These are phyloP conservation scores for Dichetophora obliterata DNA, from an alignment of 2,888 invertebrate species.

Conservation along the genomic window DNA sequence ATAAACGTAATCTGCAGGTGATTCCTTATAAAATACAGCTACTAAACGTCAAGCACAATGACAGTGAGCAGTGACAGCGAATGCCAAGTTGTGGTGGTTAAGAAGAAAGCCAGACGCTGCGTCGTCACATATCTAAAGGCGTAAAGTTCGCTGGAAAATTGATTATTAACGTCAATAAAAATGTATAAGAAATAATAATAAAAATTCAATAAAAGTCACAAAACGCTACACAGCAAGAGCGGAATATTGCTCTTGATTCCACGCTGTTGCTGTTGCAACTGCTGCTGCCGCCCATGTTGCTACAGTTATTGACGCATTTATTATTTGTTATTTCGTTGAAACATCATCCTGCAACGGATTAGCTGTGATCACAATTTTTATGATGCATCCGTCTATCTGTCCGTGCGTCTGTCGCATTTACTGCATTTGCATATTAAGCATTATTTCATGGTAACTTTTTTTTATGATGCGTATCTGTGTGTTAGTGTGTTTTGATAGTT, in stretches of 20 bases:
- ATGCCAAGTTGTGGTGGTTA: background rate
- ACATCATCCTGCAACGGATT: slow-evolving; percentile 6
- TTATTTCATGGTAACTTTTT: slow-evolving; percentile 13
- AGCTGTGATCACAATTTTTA: slow-evolving; percentile 11
- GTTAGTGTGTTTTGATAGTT: slow-evolving; percentile 37
- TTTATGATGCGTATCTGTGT: slow-evolving; percentile 17
- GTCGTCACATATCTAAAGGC: background rate
- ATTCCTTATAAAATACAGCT: slow-evolving; percentile 63
- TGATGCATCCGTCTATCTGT: background rate
- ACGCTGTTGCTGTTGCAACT: slow-evolving; percentile 11
- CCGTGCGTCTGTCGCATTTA: background rate
- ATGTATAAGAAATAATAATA: background rate
- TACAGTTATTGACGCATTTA: slow-evolving; percentile 31
- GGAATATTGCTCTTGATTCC: too few relatives aligned
- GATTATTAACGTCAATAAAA: slow-evolving; percentile 39
- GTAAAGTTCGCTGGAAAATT: slow-evolving; percentile 45
- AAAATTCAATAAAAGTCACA: background rate
- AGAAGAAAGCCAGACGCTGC: background rate
- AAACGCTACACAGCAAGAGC: background rate
- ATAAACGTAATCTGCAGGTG: slow-evolving; percentile 63
- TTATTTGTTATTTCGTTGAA: slow-evolving; percentile 18
- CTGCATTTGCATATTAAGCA: slow-evolving; percentile 16
- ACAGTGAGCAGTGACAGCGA: background rate
- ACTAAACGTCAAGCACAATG: slow-evolving; percentile 59
- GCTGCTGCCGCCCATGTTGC: slow-evolving; percentile 18